Conservation (phyloP, 1,140 invertebrate genomes). For the Scaptomyza graminum region DNA sequence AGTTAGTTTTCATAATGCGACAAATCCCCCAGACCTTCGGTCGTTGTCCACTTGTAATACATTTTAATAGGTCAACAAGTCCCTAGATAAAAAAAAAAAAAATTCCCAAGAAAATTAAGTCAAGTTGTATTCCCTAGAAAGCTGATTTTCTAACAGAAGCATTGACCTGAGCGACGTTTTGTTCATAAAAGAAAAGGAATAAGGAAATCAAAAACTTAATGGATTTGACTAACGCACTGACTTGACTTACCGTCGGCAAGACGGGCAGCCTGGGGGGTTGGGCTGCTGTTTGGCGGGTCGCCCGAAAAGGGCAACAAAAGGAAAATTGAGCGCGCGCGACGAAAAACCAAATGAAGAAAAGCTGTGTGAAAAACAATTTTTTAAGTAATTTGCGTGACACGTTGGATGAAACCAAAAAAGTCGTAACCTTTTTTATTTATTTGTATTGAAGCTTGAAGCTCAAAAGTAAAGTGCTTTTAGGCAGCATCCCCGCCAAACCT, state of each 20-base stretch:
- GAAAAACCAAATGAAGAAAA: constrained; percentile 33
- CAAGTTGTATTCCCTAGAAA: constrained; percentile 19
- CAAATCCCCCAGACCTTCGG: too few species aligned
- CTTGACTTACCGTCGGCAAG: constrained; percentile 27
- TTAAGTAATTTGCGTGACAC: constrained; percentile 70
- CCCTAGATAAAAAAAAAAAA: constrained; percentile 40
- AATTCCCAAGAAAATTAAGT: constrained; percentile 11
- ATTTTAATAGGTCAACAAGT: constrained; percentile 66
- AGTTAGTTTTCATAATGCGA: too few species aligned
- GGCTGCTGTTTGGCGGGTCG: constrained; percentile 52
- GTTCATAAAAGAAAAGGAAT: constrained; percentile 51
- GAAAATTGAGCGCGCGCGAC: constrained; percentile 53
- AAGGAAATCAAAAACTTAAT: constrained; percentile 66
- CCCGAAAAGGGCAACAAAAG: constrained; percentile 66
- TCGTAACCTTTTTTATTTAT: constrained; percentile 46
- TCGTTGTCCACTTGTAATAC: background rate
- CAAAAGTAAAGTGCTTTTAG: constrained; percentile 53
- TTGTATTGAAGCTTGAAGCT: constrained; percentile 43
- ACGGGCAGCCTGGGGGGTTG: background rate
- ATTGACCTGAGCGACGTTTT: constrained; percentile 51
- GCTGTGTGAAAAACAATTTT: constrained; percentile 64
- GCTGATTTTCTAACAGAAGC: constrained; percentile 52
- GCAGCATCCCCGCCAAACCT: background rate
- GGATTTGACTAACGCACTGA: constrained; percentile 69
- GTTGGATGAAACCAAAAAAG: constrained; percentile 47